phyloP scores from a whole-genome alignment of 2,797 vertebrate species.

The Sciurus vulgaris region DNA sequence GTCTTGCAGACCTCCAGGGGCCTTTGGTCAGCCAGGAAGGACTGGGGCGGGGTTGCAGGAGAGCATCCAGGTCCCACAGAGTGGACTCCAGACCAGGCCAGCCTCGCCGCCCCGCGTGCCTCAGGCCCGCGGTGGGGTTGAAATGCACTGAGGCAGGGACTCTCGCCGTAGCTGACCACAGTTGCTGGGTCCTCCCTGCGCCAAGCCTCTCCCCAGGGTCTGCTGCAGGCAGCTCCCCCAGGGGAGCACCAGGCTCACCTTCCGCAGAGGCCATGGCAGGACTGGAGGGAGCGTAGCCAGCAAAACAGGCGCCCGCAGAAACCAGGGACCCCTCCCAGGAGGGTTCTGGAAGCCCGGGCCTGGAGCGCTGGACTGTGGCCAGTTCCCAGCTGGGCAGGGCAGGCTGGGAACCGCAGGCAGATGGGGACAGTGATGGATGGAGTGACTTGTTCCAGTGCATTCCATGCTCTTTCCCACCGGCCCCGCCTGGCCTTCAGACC shows the following conservation, averaged over 20 bases:
- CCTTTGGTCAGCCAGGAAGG: not conserved
- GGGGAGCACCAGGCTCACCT: not conserved
- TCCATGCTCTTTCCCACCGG: slow-evolving; percentile 68
- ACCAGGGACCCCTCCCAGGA: not conserved
- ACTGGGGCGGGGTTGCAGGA: not conserved
- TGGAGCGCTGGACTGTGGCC: not conserved
- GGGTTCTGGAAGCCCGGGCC: not conserved
- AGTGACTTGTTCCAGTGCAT: slow-evolving; percentile 55
- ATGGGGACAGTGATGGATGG: slow-evolving; percentile 73
- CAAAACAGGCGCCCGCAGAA: not conserved
- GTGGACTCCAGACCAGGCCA: not conserved
- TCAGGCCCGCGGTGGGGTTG: not conserved
- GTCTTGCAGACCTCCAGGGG: not conserved
- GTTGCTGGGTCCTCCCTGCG: no score
- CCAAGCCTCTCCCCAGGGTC: not conserved
- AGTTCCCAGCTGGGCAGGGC: slow-evolving; percentile 46
- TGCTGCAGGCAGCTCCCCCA: no score
- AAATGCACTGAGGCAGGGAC: not conserved
- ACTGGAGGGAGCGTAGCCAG: not conserved
- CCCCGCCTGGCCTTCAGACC: not conserved
- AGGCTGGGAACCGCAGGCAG: slow-evolving; percentile 14
- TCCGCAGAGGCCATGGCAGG: not conserved
- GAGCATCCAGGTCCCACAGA: not conserved
- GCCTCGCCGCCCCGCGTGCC: not conserved
- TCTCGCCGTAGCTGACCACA: no score